Conservation (phyloP, 2,888 invertebrate species). For the Tetanocera ferruginea region DNA sequence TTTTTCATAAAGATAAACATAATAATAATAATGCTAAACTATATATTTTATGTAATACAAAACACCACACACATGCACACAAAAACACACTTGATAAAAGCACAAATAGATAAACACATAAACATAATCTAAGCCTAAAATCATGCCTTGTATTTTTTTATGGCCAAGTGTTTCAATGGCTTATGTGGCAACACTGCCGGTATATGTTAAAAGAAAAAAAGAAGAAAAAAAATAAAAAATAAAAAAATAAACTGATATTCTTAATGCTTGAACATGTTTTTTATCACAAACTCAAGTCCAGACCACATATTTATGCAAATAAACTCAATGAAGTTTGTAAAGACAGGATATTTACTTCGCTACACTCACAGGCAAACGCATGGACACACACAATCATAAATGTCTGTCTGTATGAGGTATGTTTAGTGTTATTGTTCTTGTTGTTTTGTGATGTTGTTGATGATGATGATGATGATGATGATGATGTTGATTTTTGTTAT, state of each 20-base stretch:
- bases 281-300: slow-evolving; percentile 15
- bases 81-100: no score
- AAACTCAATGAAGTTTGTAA: neutral
- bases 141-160: neutral
- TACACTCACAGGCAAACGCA: neutral
- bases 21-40: no score
- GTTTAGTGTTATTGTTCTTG: neutral
- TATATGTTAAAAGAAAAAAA: neutral
- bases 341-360: no score
- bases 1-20: no score
- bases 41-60: no score
- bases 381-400: neutral
- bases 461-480: neutral
- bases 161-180: neutral
- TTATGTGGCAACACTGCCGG: neutral
- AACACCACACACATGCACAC: no score
- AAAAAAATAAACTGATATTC: neutral
- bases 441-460: neutral
- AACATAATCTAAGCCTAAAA: no score
- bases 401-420: neutral
- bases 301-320: slow-evolving; percentile 26
- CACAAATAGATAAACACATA: no score
- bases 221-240: neutral
- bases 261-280: neutral
- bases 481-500: neutral